These are phyloP conservation scores for Peromyscus melanophrys DNA, from an alignment of 2,797 vertebrate species.

Conservation along the genomic window DNA sequence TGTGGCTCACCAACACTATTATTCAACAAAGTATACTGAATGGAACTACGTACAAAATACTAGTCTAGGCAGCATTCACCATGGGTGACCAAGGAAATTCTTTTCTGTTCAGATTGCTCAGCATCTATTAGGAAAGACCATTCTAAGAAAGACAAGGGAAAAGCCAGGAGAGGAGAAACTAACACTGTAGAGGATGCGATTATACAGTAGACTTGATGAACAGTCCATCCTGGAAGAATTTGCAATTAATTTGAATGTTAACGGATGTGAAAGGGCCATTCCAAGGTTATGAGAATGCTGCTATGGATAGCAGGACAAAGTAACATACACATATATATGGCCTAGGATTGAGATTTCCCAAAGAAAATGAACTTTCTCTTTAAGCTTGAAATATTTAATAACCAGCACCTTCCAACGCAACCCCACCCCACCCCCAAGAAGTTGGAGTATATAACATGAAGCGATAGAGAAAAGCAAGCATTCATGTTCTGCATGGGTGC, in stretches of 20 bases:
- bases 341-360: background rate
- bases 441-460: background rate
- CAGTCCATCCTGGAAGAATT: background rate
- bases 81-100: background rate
- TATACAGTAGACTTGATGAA: background rate
- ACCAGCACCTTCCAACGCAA: background rate
- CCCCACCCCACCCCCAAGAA: background rate
- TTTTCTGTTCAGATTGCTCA: background rate
- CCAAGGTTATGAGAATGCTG: background rate
- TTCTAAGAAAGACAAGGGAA: background rate
- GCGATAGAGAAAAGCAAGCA: background rate
- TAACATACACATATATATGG: background rate
- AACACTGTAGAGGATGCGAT: background rate
- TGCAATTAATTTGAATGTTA: background rate
- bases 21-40: constrained; percentile 35
- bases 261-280: background rate
- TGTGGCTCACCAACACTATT: background rate
- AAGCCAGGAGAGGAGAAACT: background rate
- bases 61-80: background rate
- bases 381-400: background rate
- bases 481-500: background rate
- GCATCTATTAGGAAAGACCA: background rate
- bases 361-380: background rate
- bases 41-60: background rate
- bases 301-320: background rate